These are phyloP conservation scores for Murina feae DNA, from an alignment of 2,113 vertebrate genomes.

Conservation along the genomic window DNA sequence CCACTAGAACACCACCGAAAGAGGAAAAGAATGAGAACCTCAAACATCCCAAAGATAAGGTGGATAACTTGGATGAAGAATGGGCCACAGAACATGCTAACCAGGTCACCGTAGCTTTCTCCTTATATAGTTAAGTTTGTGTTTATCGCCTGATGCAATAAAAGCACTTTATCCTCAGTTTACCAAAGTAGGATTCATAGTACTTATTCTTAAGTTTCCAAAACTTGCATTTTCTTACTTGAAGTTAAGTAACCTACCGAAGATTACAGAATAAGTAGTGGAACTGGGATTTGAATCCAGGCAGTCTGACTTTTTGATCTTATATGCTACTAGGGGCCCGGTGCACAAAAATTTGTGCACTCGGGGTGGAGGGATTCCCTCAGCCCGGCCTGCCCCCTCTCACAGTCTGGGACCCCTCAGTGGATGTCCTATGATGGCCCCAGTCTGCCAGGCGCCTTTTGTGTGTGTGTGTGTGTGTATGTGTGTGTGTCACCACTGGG, in stretches of 20 bases:
- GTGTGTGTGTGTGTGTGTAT: too few species aligned
- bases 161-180: not conserved
- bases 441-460: too few species aligned
- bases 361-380: too few species aligned
- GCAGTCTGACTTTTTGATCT: not conserved
- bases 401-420: too few species aligned
- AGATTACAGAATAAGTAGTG: not conserved
- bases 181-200: not conserved
- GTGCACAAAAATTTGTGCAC: too few species aligned
- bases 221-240: not conserved
- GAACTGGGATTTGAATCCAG: not conserved
- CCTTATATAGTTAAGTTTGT: not conserved
- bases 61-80: conserved; percentile 83
- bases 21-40: conserved; percentile 75
- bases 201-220: not conserved
- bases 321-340: too few species aligned
- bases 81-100: conserved; percentile 90
- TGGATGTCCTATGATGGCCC: too few species aligned
- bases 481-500: too few species aligned
- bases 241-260: not conserved
- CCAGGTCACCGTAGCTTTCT: conserved; percentile 82
- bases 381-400: too few species aligned
- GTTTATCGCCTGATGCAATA: not conserved
- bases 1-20: conserved; percentile 86
- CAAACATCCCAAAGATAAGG: not conserved